These are phyloP conservation scores for Passer montanus DNA, from an alignment of 2,113 vertebrate genomes.

Conservation along the genomic window DNA sequence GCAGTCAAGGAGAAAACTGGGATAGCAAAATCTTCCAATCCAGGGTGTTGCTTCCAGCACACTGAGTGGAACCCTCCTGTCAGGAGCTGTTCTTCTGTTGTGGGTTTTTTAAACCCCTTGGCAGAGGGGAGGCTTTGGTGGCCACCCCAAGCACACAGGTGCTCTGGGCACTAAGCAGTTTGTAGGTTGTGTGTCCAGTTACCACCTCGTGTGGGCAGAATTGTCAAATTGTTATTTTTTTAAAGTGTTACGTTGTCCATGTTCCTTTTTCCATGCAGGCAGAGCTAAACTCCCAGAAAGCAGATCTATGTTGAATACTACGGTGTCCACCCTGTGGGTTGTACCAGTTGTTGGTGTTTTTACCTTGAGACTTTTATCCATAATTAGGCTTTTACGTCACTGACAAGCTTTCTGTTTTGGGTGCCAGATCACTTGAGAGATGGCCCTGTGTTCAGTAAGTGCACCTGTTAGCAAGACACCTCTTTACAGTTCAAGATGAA, in stretches of 20 bases:
- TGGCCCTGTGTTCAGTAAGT: background rate
- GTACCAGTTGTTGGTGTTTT: background rate
- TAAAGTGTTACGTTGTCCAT: accelerated
- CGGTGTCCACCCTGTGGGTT: accelerated
- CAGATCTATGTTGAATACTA: background rate
- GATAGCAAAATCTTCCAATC: accelerated
- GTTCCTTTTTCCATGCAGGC: background rate
- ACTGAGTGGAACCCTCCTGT: background rate
- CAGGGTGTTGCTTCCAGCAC: background rate
- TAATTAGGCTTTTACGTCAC: background rate
- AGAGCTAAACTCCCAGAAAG: background rate
- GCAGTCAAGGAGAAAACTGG: background rate
- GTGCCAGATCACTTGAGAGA: background rate
- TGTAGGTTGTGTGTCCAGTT: background rate
- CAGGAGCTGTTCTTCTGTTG: background rate
- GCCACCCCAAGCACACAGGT: background rate
- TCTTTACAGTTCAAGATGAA: background rate
- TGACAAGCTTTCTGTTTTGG: background rate
- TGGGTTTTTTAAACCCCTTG: background rate
- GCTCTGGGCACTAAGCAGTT: background rate
- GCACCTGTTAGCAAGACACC: background rate
- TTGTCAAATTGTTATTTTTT: background rate
- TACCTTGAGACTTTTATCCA: background rate
- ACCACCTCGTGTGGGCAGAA: background rate
- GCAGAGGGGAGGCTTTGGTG: background rate